phyloP scores from a whole-genome alignment of 2,797 vertebrate species.

The Cygnus olor region DNA sequence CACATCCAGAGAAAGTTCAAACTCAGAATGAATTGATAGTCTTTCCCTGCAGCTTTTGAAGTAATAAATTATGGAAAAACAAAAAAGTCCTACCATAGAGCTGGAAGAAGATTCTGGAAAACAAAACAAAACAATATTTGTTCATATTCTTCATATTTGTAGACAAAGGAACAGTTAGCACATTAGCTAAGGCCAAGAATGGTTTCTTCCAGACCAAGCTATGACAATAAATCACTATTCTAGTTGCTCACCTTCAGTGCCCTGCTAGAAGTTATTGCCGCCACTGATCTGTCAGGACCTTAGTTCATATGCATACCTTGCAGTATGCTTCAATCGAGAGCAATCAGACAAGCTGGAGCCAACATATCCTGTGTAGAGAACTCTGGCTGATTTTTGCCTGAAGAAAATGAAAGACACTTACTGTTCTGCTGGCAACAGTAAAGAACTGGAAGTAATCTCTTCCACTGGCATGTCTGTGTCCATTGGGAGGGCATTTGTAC shows the following conservation, averaged over 20 bases:
- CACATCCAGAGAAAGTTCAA: neutral
- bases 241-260: neutral
- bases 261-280: neutral
- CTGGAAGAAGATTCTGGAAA: neutral
- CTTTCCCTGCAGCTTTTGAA: neutral
- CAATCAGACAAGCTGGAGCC: neutral
- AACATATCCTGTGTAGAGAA: neutral
- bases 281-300: neutral
- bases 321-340: neutral
- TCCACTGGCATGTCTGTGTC: neutral
- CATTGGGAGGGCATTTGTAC: neutral
- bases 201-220: neutral
- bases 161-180: neutral
- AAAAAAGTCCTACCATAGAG: neutral
- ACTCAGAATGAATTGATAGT: neutral
- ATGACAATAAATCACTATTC: neutral
- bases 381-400: slow-evolving; percentile 21
- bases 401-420: neutral
- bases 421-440: neutral
- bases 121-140: neutral
- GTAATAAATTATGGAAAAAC: neutral
- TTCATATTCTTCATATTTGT: neutral
- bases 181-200: neutral
- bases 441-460: neutral
- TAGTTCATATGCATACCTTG: neutral